Conservation (phyloP, 2,113 vertebrate genomes). For the Arothron firmamentum region DNA sequence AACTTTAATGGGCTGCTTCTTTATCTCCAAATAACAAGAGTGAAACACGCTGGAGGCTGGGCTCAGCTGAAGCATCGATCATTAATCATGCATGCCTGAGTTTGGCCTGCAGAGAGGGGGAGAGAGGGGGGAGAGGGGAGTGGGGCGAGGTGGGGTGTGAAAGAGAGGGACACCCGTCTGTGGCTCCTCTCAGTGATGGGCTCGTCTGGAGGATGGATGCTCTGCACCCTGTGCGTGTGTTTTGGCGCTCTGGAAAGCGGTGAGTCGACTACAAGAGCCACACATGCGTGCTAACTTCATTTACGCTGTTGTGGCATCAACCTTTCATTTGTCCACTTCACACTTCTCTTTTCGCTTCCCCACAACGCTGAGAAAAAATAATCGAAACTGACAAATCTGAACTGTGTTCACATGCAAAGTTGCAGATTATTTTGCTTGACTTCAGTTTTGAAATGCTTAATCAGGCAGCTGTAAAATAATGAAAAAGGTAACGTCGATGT, state of each 20-base stretch:
- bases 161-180: conserved; percentile 19
- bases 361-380: too few relatives aligned
- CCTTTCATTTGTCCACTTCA: background rate
- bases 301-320: background rate
- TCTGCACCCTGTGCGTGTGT: conserved; percentile 55
- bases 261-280: conserved; percentile 48
- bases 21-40: background rate
- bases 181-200: conserved; percentile 60
- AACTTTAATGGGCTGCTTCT: background rate
- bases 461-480: background rate
- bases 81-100: conserved; percentile 68
- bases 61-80: conserved; percentile 32
- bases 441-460: background rate
- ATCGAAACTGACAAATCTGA: too few relatives aligned
- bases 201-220: conserved; percentile 43
- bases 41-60: conserved; percentile 14
- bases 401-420: background rate
- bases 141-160: background rate
- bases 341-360: too few relatives aligned
- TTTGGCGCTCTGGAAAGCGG: conserved; percentile 49
- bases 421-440: background rate
- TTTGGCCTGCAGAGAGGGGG: conserved; percentile 25
- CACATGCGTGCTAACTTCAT: background rate
- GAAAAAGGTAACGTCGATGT: background rate
- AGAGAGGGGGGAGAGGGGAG: conserved; percentile 22